Evolutionary conservation across 2,797 vertebrate species (phyloP), one percentile per base, ranked within the genome.

Genomic region (Lithobates sylvaticus): DNA sequence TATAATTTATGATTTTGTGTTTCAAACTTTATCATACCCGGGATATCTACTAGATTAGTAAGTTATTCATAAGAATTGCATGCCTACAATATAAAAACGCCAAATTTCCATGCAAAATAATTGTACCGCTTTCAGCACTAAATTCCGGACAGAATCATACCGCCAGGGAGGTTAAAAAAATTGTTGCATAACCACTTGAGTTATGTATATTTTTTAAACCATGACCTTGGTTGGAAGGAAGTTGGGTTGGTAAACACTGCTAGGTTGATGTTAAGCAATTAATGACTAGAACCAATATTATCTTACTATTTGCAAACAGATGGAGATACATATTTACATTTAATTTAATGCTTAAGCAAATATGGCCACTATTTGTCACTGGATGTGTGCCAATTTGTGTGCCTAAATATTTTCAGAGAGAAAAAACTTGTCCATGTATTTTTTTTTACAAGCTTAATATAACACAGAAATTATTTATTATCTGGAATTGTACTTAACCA

Each of bases 311-410:
- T 61, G 54, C 54, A 61, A 61, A n/a, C 34, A 42, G 36, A n/a
- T 72, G 2, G 3, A 72, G 34, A 72, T 39, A 72, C 36, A 42
- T 72, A 72, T 72, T 71, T 36, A 71, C 21, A 39, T 71, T 71
- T 10, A 36, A 61, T 61, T 8, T 71, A 71, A 34, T 71, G 23
- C 39, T 34, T 71, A 16, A 23, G 69, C 5, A 71, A 71, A 72
- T 72, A 72, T 26, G 34, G 39, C 29, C 42, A 72, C 18, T 71
- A 23, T 21, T 39, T 26, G 36, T 71, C n/a, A 72, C 10, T 61
- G 54, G 54, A 21, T 61, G 21, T 2, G 8, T 61, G n/a, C 34
- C 39, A 72, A n/a, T 39, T 12, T 42, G 36, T 36, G 2, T 72
- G 70, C 42, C 39, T 4, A 72, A 72, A 42, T n/a, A 72, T 42